phyloP scores from a whole-genome alignment of 2,113 vertebrate genomes.

The Thalassarche chlororhynchos region DNA sequence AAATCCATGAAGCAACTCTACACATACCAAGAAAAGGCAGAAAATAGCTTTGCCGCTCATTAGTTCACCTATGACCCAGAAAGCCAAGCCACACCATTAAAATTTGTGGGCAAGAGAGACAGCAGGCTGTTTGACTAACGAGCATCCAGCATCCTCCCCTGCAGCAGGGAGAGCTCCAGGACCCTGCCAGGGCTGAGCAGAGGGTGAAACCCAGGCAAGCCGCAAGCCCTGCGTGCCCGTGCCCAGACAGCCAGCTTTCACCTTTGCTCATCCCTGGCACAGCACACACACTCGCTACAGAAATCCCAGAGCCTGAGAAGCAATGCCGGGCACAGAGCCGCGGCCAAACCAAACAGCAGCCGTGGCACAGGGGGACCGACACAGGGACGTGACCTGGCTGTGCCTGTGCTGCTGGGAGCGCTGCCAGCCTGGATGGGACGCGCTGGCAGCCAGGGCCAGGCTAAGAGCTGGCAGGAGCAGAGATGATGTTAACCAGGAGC shows the following conservation, averaged over 20 bases:
- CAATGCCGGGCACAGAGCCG: fast-evolving
- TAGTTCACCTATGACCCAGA: background rate
- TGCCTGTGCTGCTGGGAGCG: background rate
- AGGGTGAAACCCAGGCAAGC: background rate
- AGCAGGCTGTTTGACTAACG: background rate
- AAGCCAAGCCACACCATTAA: background rate
- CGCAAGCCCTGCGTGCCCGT: fast-evolving
- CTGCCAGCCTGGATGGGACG: background rate
- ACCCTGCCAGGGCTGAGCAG: background rate
- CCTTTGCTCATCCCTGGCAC: background rate
- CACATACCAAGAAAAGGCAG: background rate
- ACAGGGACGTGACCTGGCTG: fast-evolving
- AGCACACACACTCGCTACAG: fast-evolving
- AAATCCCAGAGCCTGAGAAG: background rate
- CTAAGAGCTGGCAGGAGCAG: background rate
- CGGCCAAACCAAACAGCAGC: background rate
- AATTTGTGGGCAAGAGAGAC: background rate
- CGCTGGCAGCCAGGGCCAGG: background rate
- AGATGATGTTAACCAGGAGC: background rate
- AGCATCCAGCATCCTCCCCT: background rate
- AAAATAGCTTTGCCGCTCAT: background rate
- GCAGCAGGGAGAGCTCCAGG: background rate
- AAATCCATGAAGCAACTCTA: background rate
- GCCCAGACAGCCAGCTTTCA: background rate
- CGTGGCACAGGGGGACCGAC: fast-evolving